phyloP scores from a whole-genome alignment of 2,888 invertebrate species.

The Drosophila lutescens region DNA sequence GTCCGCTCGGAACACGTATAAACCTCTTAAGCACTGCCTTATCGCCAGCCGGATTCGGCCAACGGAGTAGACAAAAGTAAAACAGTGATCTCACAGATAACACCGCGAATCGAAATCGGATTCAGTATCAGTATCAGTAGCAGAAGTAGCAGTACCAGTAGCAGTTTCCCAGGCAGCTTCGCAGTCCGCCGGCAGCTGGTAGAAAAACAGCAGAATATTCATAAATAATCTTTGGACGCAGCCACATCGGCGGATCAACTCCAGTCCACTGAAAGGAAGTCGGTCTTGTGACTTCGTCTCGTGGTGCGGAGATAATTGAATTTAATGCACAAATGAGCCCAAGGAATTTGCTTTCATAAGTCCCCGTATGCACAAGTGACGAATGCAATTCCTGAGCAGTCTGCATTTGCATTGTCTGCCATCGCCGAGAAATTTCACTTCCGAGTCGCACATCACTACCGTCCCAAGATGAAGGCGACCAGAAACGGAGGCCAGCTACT shows the following conservation, averaged over 20 bases:
- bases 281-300: conserved; percentile 65
- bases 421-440: conserved; percentile 44
- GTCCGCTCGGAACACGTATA: conserved; percentile 25
- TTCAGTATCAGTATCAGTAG: conserved; percentile 36
- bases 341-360: conserved; percentile 65
- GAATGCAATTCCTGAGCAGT: conserved; percentile 20
- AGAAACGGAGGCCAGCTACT: conserved; percentile 75
- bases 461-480: conserved; percentile 53
- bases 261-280: conserved; percentile 57
- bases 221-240: conserved; percentile 40
- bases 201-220: conserved; percentile 28
- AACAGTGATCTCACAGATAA: conserved; percentile 39
- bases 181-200: conserved; percentile 12
- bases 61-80: conserved; percentile 29
- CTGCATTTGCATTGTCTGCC: conserved; percentile 32
- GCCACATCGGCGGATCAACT: conserved; percentile 30
- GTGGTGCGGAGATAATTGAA: conserved; percentile 72
- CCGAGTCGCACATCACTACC: conserved; percentile 34
- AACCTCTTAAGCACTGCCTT: conserved; percentile 27
- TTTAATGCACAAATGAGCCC: conserved; percentile 66
- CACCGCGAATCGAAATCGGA: conserved; percentile 23
- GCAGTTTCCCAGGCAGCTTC: conserved; percentile 28
- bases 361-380: conserved; percentile 33
- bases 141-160: conserved; percentile 35
- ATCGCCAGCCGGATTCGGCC: conserved; percentile 47